Evolutionary conservation across 2,797 vertebrate genomes (phyloP).

Genomic region (Adelosebastes latens): DNA sequence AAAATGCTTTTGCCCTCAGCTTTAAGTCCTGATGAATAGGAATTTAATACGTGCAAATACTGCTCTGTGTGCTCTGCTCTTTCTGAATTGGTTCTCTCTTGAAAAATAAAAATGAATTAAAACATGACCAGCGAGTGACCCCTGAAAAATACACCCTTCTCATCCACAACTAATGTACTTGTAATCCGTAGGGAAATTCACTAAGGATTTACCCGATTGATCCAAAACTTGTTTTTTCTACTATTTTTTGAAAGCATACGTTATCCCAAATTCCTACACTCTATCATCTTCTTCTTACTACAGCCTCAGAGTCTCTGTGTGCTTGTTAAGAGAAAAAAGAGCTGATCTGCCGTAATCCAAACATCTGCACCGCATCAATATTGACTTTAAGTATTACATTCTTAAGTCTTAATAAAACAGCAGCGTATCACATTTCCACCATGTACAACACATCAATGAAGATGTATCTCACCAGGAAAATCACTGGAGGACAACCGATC

Average conservation of each 20-base stretch:
- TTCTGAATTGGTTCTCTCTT: constrained; percentile 27
- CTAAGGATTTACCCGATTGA: constrained; percentile 29
- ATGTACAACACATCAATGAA: background rate
- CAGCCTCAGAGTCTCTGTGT: background rate
- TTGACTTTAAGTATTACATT: constrained; percentile 33
- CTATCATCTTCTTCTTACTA: background rate
- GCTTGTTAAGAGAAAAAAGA: constrained; percentile 9
- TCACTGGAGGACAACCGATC: constrained; percentile 93
- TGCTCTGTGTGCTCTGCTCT: constrained; percentile 29
- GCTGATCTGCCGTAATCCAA: constrained; percentile 21
- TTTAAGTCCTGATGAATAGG: constrained; percentile 53
- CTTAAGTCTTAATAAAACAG: constrained; percentile 20
- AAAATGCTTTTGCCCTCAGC: constrained; percentile 22
- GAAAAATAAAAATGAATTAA: constrained; percentile 32
- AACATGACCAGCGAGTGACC: constrained; percentile 46
- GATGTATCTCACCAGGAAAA: constrained; percentile 91
- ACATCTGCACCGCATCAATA: constrained; percentile 39
- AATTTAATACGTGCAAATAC: constrained; percentile 67
- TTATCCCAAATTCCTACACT: background rate
- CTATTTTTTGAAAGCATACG: background rate
- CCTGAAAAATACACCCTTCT: constrained; percentile 19
- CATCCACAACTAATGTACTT: constrained; percentile 46
- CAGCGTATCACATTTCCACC: background rate
- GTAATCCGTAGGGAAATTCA: constrained; percentile 57
- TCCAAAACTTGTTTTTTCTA: constrained; percentile 18